Base-by-base conservation (phyloP, 2,888 invertebrate species). In the Campoplex capitator region DNA sequence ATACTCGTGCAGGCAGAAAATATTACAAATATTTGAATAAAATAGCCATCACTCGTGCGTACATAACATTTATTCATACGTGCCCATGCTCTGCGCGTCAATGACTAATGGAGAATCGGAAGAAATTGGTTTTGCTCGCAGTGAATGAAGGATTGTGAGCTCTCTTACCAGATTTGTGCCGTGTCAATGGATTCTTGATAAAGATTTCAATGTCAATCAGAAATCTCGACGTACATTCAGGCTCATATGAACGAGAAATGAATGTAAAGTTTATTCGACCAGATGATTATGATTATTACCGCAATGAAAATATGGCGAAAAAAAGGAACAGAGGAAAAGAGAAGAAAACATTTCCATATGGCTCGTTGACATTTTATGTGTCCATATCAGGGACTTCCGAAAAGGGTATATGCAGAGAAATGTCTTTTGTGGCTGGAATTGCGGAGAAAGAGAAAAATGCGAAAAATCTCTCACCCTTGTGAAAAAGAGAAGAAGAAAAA, bases 11-110 rank as follows among this genome's bases (percentile, higher is more conserved):
- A 28, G 28, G 11, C 48, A 71, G 16, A 81, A 85, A 79, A 83
- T 75, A 88, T 86, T 84, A 80, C 82, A 76, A 71, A 65, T 71
- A 90, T 90, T 91, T 91, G 90, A 90, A 91, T 91, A 91, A 90
- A 90, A 90, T 84, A 83, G 85, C 87, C 89, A 90, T 91, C 90
- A 91, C 87, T 91, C 91, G 90, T 42, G 51, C 82, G 62, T 76
- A 73, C 76, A 82, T 88, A 48, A 76, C 87, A 45, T 80, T 83
- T 83, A 80, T 85, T 83, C 71, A 23, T 76, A 65, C 38, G 38
- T 42, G 51, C 28, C 32, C 45, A 51, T 83, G 45, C 16, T 62
- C 42, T 65, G 71, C 83, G 35, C 83, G 35, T 51, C 35, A 67
- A 80, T 85, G 84, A 83, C 83, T 86, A 88, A 88, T 88, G 83